These are phyloP conservation scores for Stichodactyla helianthus DNA, from an alignment of 64 coral and sea anemone species.

Conservation along the genomic window DNA sequence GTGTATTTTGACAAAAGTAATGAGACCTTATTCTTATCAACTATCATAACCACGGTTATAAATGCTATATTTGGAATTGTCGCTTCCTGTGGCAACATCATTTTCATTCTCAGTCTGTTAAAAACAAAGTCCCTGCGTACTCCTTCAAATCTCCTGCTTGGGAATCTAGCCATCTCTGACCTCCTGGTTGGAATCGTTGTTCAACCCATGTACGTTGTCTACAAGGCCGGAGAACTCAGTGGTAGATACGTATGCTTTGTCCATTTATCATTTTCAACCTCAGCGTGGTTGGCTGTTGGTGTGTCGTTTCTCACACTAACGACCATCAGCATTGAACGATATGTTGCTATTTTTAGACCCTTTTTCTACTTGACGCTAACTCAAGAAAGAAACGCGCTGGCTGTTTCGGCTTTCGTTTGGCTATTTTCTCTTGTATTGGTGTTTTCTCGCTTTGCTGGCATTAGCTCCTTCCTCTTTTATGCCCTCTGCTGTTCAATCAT, in stretches of 20 bases:
- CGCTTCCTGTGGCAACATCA: conserved; percentile 52
- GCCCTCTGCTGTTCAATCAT: conserved; percentile 49
- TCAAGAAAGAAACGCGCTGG: conserved; percentile 17
- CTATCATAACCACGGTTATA: conserved; percentile 30
- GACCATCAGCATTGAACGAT: conserved; percentile 57
- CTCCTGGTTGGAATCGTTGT: conserved; percentile 56
- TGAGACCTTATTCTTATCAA: conserved; percentile 34
- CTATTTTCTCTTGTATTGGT: conserved; percentile 35
- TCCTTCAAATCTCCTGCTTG: conserved; percentile 78
- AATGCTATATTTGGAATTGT: conserved; percentile 54
- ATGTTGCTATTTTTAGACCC: conserved; percentile 67
- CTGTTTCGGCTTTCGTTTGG: conserved; percentile 54
- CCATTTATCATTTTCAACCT: conserved; percentile 67
- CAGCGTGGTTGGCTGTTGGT: conserved; percentile 70
- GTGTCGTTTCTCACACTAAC: conserved; percentile 78
- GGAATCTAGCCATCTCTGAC: conserved; percentile 77
- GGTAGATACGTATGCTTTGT: conserved; percentile 51
- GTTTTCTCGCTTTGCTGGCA: conserved; percentile 52
- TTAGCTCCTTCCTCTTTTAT: conserved; percentile 38
- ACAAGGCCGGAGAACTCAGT: conserved; percentile 62
- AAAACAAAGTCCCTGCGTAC: conserved; percentile 58
- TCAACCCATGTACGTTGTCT: conserved; percentile 64
- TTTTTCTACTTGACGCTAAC: conserved; percentile 48
- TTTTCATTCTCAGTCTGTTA: conserved; percentile 45
- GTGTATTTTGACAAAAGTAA: conserved; percentile 35